Evolutionary conservation across 1,140 invertebrate genomes (phyloP).

Genomic region (Lerema accius): DNA sequence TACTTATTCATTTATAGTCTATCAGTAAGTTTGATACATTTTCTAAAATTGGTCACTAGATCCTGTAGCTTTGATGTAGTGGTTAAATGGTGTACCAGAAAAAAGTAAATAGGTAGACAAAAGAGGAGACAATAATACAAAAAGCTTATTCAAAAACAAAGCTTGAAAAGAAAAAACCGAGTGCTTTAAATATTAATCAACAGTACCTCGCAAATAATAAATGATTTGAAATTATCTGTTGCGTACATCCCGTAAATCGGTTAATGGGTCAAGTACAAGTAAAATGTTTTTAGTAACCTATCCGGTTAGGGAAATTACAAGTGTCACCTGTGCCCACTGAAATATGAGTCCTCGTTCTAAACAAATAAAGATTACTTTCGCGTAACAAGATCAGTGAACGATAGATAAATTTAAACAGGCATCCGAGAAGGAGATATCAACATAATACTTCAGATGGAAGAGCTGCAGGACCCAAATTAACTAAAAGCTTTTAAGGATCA

Average conservation of each 20-base stretch:
- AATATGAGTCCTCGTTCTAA: conserved; percentile 6
- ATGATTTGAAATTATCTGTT: not conserved
- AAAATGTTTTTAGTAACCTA: conserved; percentile 9
- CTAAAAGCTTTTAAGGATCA: conserved; percentile 35
- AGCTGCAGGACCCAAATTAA: conserved; percentile 24
- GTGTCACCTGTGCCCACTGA: conserved; percentile 10
- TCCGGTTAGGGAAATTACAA: conserved; percentile 6
- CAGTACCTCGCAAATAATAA: not conserved
- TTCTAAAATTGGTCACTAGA: too few species aligned
- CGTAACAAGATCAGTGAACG: conserved; percentile 2
- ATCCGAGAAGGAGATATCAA: not conserved
- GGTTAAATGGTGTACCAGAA: too few species aligned
- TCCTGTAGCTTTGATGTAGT: too few species aligned
- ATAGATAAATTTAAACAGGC: conserved; percentile 7
- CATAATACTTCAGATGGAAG: conserved; percentile 10
- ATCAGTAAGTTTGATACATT: too few species aligned
- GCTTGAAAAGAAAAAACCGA: too few species aligned
- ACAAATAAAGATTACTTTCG: conserved; percentile 22
- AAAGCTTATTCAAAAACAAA: too few species aligned
- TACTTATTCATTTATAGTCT: too few species aligned
- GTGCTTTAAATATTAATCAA: too few species aligned
- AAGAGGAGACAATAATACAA: too few species aligned
- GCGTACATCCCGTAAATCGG: conserved; percentile 14
- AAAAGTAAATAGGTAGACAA: too few species aligned
- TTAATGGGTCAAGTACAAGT: conserved; percentile 30